Conservation (phyloP, 1,140 invertebrate genomes). For the Hylaeus volcanicus region DNA sequence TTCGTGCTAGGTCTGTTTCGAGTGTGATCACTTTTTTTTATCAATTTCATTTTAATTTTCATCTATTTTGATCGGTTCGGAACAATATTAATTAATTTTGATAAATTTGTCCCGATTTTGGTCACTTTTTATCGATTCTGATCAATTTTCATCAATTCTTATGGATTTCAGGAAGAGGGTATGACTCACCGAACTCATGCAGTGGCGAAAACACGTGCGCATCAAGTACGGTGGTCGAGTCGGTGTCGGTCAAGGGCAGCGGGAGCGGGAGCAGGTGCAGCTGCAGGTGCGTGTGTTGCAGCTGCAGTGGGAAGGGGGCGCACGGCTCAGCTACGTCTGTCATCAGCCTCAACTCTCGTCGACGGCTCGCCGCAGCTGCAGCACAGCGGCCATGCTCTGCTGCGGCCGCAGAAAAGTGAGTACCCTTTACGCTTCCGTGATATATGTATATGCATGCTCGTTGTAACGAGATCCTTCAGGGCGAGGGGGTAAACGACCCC, state of each 20-base stretch:
- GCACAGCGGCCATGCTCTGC: constrained; percentile 87
- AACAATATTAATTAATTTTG: too few species aligned
- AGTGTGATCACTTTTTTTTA: too few species aligned
- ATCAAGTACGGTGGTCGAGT: constrained; percentile 82
- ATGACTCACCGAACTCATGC: constrained; percentile 81
- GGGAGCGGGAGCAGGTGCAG: constrained; percentile 76
- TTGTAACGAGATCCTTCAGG: not conserved
- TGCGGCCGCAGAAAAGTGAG: constrained; percentile 92
- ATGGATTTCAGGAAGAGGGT: constrained; percentile 77
- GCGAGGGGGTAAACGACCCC: not conserved
- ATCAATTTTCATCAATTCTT: too few species aligned
- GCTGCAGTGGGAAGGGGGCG: constrained; percentile 77
- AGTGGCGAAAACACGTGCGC: constrained; percentile 82
- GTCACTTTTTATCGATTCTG: too few species aligned
- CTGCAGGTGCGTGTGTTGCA: constrained; percentile 80
- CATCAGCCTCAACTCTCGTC: constrained; percentile 76
- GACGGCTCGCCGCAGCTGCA: constrained; percentile 75
- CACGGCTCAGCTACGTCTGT: constrained; percentile 78
- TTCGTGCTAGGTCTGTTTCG: too few species aligned
- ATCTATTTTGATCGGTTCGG: too few species aligned
- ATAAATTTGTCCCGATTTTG: too few species aligned
- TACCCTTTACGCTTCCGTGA: constrained; percentile 21
- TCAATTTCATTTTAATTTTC: too few species aligned
- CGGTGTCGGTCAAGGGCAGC: constrained; percentile 80
- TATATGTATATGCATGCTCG: not conserved